Evolutionary conservation across 2,113 vertebrate species (phyloP).

Genomic region (Neofelis nebulosa): DNA sequence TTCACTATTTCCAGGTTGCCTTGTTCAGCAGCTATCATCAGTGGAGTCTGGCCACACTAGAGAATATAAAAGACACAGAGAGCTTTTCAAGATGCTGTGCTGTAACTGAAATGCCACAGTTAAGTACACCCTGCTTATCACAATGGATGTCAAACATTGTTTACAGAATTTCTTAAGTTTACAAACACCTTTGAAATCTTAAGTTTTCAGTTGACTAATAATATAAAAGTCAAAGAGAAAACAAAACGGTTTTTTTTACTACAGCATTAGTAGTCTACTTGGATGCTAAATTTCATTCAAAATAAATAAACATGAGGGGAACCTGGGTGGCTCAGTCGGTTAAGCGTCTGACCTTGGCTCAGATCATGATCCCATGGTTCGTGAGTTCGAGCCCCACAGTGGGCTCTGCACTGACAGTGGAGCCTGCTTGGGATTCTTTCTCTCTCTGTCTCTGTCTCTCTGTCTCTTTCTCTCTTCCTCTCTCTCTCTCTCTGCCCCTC

Average conservation of each 20-base stretch:
- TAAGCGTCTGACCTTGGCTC: too few relatives aligned
- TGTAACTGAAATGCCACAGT: not conserved
- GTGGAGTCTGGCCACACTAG: slow-evolving; percentile 95
- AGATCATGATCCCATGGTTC: too few relatives aligned
- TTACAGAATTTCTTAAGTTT: not conserved
- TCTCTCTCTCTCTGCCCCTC: too few relatives aligned
- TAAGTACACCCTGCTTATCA: not conserved
- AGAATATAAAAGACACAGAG: not conserved
- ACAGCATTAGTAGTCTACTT: not conserved
- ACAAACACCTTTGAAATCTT: slow-evolving; percentile 11
- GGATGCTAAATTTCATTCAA: not conserved
- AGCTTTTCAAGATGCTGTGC: not conserved
- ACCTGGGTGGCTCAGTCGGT: too few relatives aligned
- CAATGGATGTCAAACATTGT: not conserved
- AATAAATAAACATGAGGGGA: not conserved
- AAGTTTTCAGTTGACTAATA: not conserved
- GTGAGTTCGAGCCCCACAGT: too few relatives aligned
- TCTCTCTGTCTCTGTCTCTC: too few relatives aligned
- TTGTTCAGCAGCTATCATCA: slow-evolving; percentile 97
- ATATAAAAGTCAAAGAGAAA: not conserved
- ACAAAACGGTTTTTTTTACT: not conserved
- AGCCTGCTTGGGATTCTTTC: too few relatives aligned
- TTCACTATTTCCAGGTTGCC: slow-evolving; percentile 96
- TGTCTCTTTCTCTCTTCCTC: too few relatives aligned
- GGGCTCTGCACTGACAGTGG: too few relatives aligned